Evolutionary conservation across 2,888 invertebrate species (phyloP).

Genomic region (Dryococelus australis): DNA sequence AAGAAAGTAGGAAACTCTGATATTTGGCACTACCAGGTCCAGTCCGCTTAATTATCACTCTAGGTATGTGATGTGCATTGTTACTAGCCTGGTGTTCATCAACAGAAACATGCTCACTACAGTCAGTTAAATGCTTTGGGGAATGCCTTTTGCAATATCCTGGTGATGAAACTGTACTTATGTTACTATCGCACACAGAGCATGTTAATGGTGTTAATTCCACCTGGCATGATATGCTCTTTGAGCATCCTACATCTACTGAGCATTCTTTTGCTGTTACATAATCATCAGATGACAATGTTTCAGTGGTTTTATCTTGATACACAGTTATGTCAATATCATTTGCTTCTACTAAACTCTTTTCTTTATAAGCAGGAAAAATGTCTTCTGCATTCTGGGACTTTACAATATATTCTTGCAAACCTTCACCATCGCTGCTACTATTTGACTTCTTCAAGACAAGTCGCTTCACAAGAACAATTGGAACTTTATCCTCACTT

Average conservation of each 20-base stretch:
- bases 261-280: background rate
- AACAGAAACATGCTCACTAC: background rate
- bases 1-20: constrained; percentile 39
- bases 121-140: background rate
- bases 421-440: background rate
- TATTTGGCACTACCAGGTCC: constrained; percentile 39
- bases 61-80: constrained; percentile 32
- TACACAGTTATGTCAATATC: background rate
- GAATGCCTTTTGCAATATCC: background rate
- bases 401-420: background rate
- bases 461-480: constrained; percentile 40
- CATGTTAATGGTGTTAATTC: background rate
- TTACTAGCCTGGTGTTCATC: background rate
- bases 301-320: background rate
- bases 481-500: constrained; percentile 28
- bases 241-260: background rate
- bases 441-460: constrained; percentile 31
- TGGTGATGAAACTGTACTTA: background rate
- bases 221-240: background rate
- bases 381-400: background rate
- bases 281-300: background rate
- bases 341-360: background rate
- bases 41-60: constrained; percentile 42
- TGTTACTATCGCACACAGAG: background rate
- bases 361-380: background rate